A percentile compares a stretch with the other conserved stretches of the same genome.
Conservation (phyloP, 2,888 invertebrate species). For the Sipha maydis region DNA sequence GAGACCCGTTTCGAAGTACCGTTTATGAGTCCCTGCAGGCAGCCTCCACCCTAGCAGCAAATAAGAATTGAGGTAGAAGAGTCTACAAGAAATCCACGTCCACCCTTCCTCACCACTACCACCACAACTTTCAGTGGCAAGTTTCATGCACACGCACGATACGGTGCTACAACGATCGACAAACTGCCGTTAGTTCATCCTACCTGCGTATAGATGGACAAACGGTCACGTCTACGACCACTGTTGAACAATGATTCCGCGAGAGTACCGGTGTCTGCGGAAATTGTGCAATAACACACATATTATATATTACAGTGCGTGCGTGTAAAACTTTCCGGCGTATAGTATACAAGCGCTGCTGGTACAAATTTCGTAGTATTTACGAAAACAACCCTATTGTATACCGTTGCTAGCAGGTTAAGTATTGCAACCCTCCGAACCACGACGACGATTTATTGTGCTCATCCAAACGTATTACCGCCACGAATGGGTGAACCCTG, state of each 20-base stretch:
- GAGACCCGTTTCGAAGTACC: constrained; percentile 57
- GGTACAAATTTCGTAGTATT: not conserved
- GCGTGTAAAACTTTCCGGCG: too few species aligned
- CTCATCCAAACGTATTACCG: not conserved
- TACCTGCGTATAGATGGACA: not conserved
- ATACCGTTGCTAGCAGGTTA: not conserved
- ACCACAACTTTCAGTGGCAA: not conserved
- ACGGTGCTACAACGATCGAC: not conserved
- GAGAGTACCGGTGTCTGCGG: too few species aligned
- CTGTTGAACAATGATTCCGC: too few species aligned
- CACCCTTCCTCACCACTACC: not conserved
- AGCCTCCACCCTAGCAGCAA: not conserved
- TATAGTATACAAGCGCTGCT: too few species aligned
- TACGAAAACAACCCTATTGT: not conserved
- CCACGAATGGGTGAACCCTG: not conserved
- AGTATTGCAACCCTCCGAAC: not conserved
- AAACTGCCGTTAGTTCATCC: not conserved
- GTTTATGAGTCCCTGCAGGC: constrained; percentile 57
- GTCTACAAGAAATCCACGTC: not conserved
- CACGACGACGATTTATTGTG: not conserved
- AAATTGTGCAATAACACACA: too few species aligned
- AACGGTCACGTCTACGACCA: not conserved
- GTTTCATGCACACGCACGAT: not conserved
- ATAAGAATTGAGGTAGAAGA: constrained; percentile 28
- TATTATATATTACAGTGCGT: too few species aligned